A percentile compares a stretch with the other conserved stretches of the same genome.
phyloP scores from a whole-genome alignment of 2,113 vertebrate species.

The Actenoides lindsayi region DNA sequence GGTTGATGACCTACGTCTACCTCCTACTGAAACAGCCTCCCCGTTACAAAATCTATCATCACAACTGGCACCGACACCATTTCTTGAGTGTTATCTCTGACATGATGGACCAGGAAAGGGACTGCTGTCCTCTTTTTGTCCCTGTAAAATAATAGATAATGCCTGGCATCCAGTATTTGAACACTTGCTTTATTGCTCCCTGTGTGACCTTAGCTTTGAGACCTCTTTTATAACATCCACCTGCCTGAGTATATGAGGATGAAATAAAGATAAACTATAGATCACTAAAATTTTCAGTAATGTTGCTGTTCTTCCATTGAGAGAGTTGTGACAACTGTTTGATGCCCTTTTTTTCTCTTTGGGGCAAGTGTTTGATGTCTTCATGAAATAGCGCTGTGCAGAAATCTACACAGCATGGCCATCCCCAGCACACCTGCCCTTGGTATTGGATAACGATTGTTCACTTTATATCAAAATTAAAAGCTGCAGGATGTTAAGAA shows the following conservation, averaged over 20 bases:
- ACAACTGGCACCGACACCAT: neutral
- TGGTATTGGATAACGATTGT: neutral
- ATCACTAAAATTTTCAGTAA: neutral
- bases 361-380: neutral
- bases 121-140: neutral
- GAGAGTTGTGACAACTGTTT: neutral
- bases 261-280: neutral
- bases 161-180: neutral
- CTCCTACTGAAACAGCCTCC: neutral
- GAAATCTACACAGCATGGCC: neutral
- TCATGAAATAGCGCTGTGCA: neutral
- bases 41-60: neutral
- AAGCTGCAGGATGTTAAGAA: neutral
- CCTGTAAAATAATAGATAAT: neutral
- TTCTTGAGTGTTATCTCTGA: neutral
- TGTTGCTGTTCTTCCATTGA: neutral
- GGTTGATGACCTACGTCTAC: neutral
- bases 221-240: neutral
- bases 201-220: neutral
- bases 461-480: neutral
- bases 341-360: neutral
- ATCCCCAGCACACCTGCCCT: neutral
- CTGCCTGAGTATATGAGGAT: neutral
- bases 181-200: neutral
- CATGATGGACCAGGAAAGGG: neutral